These are phyloP conservation scores for Mactra quadrangularis DNA, from an alignment of 1,140 invertebrate genomes.

Conservation along the genomic window DNA sequence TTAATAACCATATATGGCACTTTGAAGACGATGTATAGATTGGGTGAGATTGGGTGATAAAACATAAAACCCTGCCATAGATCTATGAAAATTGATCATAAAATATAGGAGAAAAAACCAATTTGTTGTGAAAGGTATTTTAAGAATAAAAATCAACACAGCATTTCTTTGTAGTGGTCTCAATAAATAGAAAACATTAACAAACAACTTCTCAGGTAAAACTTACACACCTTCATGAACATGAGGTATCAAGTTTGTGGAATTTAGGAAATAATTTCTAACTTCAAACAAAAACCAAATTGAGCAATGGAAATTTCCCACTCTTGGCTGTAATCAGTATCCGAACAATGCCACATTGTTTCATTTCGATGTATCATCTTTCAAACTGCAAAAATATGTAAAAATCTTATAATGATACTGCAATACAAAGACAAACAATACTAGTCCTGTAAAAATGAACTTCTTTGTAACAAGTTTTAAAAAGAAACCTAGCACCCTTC, in stretches of 20 bases:
- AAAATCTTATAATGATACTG: too few relatives aligned
- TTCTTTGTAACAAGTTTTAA: too few relatives aligned
- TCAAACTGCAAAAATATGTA: too few relatives aligned
- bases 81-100: slow-evolving; percentile 18
- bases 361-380: too few relatives aligned
- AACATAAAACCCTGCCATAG: background rate
- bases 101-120: slow-evolving; percentile 23
- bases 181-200: background rate
- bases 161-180: slow-evolving; percentile 35
- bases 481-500: too few relatives aligned
- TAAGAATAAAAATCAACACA: slow-evolving; percentile 11
- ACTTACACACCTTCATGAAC: slow-evolving; percentile 22
- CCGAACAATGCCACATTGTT: too few relatives aligned
- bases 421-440: too few relatives aligned
- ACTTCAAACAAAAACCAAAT: slow-evolving; percentile 34
- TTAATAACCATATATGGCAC: slow-evolving; percentile 1
- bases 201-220: slow-evolving; percentile 35
- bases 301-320: too few relatives aligned
- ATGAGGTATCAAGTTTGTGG: slow-evolving; percentile 23
- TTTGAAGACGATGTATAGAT: slow-evolving; percentile 29
- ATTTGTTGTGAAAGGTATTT: slow-evolving; percentile 4
- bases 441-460: too few relatives aligned
- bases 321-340: too few relatives aligned
- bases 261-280: slow-evolving; percentile 19
- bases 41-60: background rate